Percentiles rank a stretch among this genome's conserved stretches.
These are phyloP conservation scores for Drosophila saltans DNA, from an alignment of 1,140 invertebrate species.

Conservation along the genomic window DNA sequence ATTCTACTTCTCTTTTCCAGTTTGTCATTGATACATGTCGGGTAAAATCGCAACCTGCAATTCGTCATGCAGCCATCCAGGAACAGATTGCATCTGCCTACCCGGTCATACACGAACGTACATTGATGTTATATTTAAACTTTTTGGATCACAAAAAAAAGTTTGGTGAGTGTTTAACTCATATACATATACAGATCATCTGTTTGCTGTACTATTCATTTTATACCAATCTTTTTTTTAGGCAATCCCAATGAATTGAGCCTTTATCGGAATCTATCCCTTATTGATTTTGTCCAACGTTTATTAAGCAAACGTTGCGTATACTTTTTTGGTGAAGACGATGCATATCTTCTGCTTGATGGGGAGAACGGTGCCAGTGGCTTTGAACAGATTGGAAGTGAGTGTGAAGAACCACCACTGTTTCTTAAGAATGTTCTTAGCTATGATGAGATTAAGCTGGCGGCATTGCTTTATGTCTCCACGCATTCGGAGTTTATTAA, in stretches of 20 bases:
- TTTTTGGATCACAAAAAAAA: slow-evolving; percentile 73
- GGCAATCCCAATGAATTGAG: slow-evolving; percentile 36
- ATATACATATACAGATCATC: background rate
- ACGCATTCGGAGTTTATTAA: slow-evolving; percentile 87
- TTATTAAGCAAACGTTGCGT: slow-evolving; percentile 69
- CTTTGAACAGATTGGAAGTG: slow-evolving; percentile 57
- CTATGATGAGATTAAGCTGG: slow-evolving; percentile 83
- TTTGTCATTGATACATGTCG: slow-evolving; percentile 47
- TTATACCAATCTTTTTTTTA: background rate
- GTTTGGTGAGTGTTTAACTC: slow-evolving; percentile 28
- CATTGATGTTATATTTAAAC: slow-evolving; percentile 51
- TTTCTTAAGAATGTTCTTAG: slow-evolving; percentile 58
- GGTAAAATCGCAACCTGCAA: slow-evolving; percentile 52
- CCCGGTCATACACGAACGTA: slow-evolving; percentile 71
- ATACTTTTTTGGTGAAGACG: slow-evolving; percentile 34
- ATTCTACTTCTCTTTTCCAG: background rate
- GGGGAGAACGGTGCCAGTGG: slow-evolving; percentile 39
- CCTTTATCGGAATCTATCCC: slow-evolving; percentile 42
- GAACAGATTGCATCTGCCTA: slow-evolving; percentile 71
- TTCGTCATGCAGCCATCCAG: slow-evolving; percentile 27
- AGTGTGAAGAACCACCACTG: slow-evolving; percentile 39
- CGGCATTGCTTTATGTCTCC: slow-evolving; percentile 86
- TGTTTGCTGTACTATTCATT: background rate
- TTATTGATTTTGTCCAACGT: slow-evolving; percentile 64
- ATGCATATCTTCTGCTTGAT: slow-evolving; percentile 40